phyloP scores from a whole-genome alignment of 2,797 vertebrate genomes.

The Sciaenops ocellatus region DNA sequence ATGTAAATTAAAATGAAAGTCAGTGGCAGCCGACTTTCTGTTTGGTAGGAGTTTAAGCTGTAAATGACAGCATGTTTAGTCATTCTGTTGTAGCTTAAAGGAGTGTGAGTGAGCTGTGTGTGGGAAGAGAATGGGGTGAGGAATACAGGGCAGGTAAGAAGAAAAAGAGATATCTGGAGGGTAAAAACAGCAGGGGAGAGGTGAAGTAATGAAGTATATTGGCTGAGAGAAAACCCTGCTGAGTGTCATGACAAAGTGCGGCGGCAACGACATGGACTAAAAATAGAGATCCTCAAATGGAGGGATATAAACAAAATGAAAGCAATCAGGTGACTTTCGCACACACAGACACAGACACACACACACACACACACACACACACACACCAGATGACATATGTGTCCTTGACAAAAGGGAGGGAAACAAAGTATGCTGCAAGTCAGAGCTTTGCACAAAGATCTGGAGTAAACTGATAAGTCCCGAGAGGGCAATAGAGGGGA shows the following conservation, averaged over 20 bases:
- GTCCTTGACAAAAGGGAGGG: slow-evolving; percentile 44
- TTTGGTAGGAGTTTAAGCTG: neutral
- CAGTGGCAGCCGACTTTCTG: neutral
- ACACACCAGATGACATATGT: slow-evolving; percentile 26
- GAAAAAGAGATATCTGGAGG: slow-evolving; percentile 58
- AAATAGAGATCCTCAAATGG: slow-evolving; percentile 62
- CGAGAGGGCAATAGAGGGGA: slow-evolving; percentile 9
- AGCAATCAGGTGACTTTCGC: slow-evolving; percentile 43
- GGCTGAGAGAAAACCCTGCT: slow-evolving; percentile 58
- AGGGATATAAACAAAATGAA: slow-evolving; percentile 56
- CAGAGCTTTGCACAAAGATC: slow-evolving; percentile 31
- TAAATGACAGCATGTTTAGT: slow-evolving; percentile 7
- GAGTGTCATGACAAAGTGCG: slow-evolving; percentile 69
- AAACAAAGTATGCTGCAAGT: slow-evolving; percentile 18
- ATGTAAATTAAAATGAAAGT: slow-evolving; percentile 14
- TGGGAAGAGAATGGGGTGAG: slow-evolving; percentile 20
- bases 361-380: neutral
- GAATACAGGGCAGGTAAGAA: slow-evolving; percentile 35
- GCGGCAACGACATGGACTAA: slow-evolving; percentile 33
- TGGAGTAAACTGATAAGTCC: slow-evolving; percentile 39
- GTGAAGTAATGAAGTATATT: slow-evolving; percentile 59
- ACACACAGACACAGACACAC: neutral
- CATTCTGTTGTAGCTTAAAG: neutral
- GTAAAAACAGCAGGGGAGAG: slow-evolving; percentile 54
- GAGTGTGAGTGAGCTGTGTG: slow-evolving; percentile 26